A percentile compares a stretch with the other conserved stretches of the same genome.
These are phyloP conservation scores for Zalophus californianus DNA, from an alignment of 2,797 vertebrate genomes.

Conservation along the genomic window DNA sequence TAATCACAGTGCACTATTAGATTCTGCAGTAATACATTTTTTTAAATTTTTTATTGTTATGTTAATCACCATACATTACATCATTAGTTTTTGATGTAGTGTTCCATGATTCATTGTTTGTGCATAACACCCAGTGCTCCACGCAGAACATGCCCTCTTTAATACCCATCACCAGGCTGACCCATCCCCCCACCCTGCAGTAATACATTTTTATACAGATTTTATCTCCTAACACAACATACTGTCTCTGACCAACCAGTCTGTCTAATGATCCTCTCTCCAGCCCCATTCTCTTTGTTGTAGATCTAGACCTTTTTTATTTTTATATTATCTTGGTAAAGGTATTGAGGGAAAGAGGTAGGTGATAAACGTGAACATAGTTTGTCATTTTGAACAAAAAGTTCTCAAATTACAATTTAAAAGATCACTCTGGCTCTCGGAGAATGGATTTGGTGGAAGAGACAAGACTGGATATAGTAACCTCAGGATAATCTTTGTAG, in stretches of 20 bases:
- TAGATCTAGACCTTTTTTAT: background rate
- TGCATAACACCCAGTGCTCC: too few species aligned
- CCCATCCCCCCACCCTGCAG: too few species aligned
- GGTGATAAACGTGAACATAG: background rate
- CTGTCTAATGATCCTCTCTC: background rate
- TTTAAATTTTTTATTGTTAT: too few species aligned
- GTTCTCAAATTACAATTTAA: background rate
- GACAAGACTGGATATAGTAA: background rate
- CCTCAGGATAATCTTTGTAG: background rate
- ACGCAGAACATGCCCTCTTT: too few species aligned
- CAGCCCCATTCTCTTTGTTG: background rate
- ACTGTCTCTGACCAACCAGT: background rate
- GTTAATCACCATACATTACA: too few species aligned
- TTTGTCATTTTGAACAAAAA: constrained; percentile 30
- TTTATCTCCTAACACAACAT: constrained; percentile 14
- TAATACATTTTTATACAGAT: background rate
- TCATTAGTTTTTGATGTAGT: too few species aligned
- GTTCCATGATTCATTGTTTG: too few species aligned
- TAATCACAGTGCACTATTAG: background rate
- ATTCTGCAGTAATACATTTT: background rate
- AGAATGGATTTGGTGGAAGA: background rate
- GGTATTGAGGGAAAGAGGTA: background rate
- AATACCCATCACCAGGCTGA: too few species aligned
- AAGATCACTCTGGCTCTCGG: background rate
- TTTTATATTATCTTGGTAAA: background rate